phyloP scores from a whole-genome alignment of 2,888 invertebrate species.

The Drosophila parthenogenetica region DNA sequence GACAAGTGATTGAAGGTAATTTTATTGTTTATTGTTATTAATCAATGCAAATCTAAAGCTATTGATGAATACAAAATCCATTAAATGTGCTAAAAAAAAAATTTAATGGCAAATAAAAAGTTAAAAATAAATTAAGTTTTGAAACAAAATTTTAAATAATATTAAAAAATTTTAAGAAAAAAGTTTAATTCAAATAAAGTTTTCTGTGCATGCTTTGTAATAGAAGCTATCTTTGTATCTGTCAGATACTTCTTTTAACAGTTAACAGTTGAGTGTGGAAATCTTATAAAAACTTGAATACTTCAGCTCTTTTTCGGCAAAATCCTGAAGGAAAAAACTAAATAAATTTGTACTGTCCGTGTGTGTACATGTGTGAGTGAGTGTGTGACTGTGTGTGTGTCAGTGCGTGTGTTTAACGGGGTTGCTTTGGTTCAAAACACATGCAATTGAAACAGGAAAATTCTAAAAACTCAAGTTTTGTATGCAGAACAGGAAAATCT shows the following conservation, averaged over 20 bases:
- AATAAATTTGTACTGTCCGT: slow-evolving; percentile 15
- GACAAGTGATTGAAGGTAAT: slow-evolving; percentile 74
- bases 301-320: slow-evolving; percentile 15
- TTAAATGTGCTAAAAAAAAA: slow-evolving; percentile 2
- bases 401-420: slow-evolving; percentile 41
- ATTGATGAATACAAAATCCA: background rate
- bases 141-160: background rate
- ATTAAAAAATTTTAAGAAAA: background rate
- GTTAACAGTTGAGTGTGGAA: background rate
- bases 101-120: slow-evolving; percentile 9
- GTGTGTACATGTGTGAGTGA: slow-evolving; percentile 15
- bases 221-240: background rate
- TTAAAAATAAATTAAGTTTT: background rate
- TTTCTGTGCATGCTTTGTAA: background rate
- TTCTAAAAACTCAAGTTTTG: slow-evolving; percentile 40
- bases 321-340: slow-evolving; percentile 43
- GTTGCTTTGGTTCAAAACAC: slow-evolving; percentile 37
- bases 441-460: slow-evolving; percentile 56
- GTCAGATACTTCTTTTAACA: background rate
- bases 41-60: slow-evolving; percentile 32
- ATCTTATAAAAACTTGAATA: background rate
- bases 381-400: slow-evolving; percentile 30
- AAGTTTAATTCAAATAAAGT: background rate
- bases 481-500: slow-evolving; percentile 61
- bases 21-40: slow-evolving; percentile 51